Base-by-base conservation (phyloP, 2,888 invertebrate genomes). In the Epiblema foenella region DNA sequence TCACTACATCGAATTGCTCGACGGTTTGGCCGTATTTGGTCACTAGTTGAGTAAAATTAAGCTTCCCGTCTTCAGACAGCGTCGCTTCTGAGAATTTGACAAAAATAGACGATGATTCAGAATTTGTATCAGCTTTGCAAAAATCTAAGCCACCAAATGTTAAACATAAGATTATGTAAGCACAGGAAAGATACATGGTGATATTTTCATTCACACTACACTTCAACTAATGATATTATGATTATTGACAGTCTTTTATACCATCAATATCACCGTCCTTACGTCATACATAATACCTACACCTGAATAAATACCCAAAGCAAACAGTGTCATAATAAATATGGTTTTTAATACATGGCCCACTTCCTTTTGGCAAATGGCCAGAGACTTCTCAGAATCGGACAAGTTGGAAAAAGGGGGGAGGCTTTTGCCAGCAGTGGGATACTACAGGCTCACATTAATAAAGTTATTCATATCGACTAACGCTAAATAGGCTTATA, bases 1-100 rank as follows among this genome's bases (percentile, higher is more conserved):
- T 82, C 83, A 96, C 49, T 17, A 62, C 49, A 15, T 62, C 33
- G 49, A 51, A 62, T 12, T 62, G 33, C 33, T 62, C 33, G 11
- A 62, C 62, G 9, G 62, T 51, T 9, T 29, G 33, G 9, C 62
- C 62, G 12, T 62, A 62, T 62, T 62, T 62, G 10, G 1, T 62
- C 7, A 49, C 62, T 9, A 51, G 49, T 12, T 62, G 18, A 8
- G 62, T 17, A 33, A 62, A 62, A 51, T 33, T 33, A 18, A 62
- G 62, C 10, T 62, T 62, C 0, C 62, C 62, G 18, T 62, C 62
- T 62, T 62, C 62, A 18, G 51, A 33, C 7, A 62, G 17, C 17
- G 49, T 51, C 17, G 51, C 62, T 51, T 62, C 51, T 33, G 62
- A 62, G 33, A 15, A 12, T 33, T 18, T 18, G 18, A 17, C 29